Base-by-base conservation (phyloP, 2,113 vertebrate species). In the Carassius gibelio region DNA sequence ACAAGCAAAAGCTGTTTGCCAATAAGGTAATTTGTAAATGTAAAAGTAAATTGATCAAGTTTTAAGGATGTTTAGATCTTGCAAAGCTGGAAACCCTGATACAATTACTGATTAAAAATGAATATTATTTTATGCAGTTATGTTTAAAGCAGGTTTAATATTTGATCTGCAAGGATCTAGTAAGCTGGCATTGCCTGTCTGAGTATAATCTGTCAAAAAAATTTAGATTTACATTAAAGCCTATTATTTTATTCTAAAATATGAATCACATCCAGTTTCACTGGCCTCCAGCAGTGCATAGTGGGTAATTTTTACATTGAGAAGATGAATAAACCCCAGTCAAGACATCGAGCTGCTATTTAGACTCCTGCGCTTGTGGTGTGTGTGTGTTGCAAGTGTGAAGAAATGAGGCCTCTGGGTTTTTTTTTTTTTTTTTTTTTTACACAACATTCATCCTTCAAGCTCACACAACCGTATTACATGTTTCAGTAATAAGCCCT, bases 401-500 rank as follows among this genome's bases (percentile, higher is more conserved):
- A 34, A 5, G 62, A 34, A 52, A 81, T 81, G 23, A 68, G 62
- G 42, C 79, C 62, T 69, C 17, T 1, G 38, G 59, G 2, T 36
- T 36, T 36, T 5, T 81, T 81, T 23, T 68, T 36, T 5, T 81
- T 81, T 23, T 68, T 81, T 81, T 68, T 52, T 68, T 68, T 68
- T 50, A 68, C 62, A 52, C 30, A 52, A 68, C 62, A 68, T 81
- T 68, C 42, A 69, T 81, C 45, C 62, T 81, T 81, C 30, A 26
- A 81, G 17, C 42, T 68, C n/a, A 81, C 17, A 7, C 61, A 52
- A 68, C 42, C 42, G 21, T 68, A 81, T 81, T 66, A 81, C 61
- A 26, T 66, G 61, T 81, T 66, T 76, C 14, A 81, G n/a, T 81
- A 66, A 81, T 81, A 81, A 81, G 78, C 78, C 42, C 3, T 30